Base-by-base conservation (phyloP, 1,140 invertebrate genomes). In the Zaprionus ghesquierei region DNA sequence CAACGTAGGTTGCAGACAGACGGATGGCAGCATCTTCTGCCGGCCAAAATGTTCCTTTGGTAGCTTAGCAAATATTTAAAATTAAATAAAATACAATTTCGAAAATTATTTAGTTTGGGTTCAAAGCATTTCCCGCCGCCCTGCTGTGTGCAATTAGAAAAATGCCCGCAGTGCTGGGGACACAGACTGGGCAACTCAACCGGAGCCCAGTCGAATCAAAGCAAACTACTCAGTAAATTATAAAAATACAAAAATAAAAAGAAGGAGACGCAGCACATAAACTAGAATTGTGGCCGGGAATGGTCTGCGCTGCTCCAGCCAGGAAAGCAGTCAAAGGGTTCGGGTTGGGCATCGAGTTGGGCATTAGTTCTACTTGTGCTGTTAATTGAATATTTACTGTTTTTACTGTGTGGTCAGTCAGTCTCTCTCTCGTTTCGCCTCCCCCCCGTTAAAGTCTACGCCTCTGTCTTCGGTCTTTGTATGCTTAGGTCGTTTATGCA, bases 321-420 rank as follows among this genome's bases (percentile, higher is more conserved):
- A 5, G 6, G 6, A 15, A n/a, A 51, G 31, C 10, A 15, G 31
- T 50, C 55, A 81, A 86, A 87, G 79, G 82, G 75, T 75, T 77
- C 5, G 35, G 35, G 9, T 31, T 13, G 35, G 33, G 35, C n/a
- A 41, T 41, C 35, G 35, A 15, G 35, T 41, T 41, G 35, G 35
- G 27, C 63, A 58, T 72, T 75, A 84, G 80, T 84, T 84, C 62
- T 60, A 27, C 55, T 75, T 55, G 72, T 69, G 63, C 54, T 56
- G 81, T 71, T 87, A 87, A 87, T 87, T 87, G 82, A 87, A 87
- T 87, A 87, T 87, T 87, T 87, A 82, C 82, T 64, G 82, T 65
- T 77, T 73, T 79, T 69, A 64, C 55, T 78, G 74, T 58, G 44
- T 64, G 53, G 41, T 51, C 53, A 72, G 60, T 51, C 63, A 10